Conservation (phyloP, 2,888 invertebrate species). For the Tineola bisselliella region DNA sequence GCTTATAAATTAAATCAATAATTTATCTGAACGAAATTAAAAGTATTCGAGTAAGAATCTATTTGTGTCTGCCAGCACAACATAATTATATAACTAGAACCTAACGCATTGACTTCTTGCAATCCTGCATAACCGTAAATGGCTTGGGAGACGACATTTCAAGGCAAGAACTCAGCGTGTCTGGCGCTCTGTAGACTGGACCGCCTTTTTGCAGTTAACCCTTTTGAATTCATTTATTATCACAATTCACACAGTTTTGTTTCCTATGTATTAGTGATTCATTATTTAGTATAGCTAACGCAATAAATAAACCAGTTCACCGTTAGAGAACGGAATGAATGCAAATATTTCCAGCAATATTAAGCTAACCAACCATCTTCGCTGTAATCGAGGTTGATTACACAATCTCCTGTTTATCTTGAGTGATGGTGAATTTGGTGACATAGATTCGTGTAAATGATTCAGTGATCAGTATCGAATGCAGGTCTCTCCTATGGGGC, state of each 20-base stretch:
- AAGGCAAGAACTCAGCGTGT: not conserved
- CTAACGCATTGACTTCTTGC: not conserved
- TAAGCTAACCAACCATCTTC: slow-evolving; percentile 55
- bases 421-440: slow-evolving; percentile 30
- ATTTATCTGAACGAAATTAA: not conserved
- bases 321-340: slow-evolving; percentile 39
- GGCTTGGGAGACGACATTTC: not conserved
- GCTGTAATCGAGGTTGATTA: too few relatives aligned
- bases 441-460: not conserved
- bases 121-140: slow-evolving; percentile 5
- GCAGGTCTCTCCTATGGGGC: slow-evolving; percentile 49
- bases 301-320: slow-evolving; percentile 26
- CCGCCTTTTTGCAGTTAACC: not conserved
- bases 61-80: not conserved
- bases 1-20: not conserved
- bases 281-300: too few relatives aligned
- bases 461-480: slow-evolving; percentile 35
- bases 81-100: not conserved
- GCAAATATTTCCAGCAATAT: slow-evolving; percentile 35
- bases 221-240: not conserved
- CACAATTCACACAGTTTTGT: not conserved
- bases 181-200: not conserved
- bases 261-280: too few relatives aligned
- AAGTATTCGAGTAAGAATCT: not conserved
- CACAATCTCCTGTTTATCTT: slow-evolving; percentile 50